Base-by-base conservation (phyloP, 2,888 invertebrate genomes). In the Coelopa pilipes region DNA sequence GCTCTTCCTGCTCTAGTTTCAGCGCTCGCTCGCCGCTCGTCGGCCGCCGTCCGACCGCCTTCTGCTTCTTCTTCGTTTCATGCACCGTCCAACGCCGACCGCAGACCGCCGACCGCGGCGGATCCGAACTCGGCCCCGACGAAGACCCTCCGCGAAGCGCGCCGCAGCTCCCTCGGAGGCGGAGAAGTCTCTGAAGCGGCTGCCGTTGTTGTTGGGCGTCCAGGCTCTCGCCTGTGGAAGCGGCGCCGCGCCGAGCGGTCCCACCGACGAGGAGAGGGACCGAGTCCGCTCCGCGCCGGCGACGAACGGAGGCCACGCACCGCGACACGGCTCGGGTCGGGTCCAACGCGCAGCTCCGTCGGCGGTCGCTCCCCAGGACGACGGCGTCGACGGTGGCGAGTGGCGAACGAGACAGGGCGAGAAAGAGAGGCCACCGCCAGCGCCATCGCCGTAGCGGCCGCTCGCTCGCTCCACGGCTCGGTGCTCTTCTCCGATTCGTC, bases 1-100 rank as follows among this genome's bases (percentile, higher is more conserved):
- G 87, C 87, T 87, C 87, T 87, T 82, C 78, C 81, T 86, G 87
- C 87, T 87, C 87, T 85, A 86, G 85, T 86, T 87, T 82, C 80
- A 78, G 81, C 81, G 79, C 79, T 78, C 75, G 80, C 55, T 63
- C 65, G 53, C 21, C 57, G 13, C n/a, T 34, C 34, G 34, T 34
- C 34, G 34, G 19, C 46, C 17, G 15, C n/a, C 47, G 1, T 2
- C 46, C 63, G 19, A 19, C 63, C 19, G 24, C 24, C 46, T 46
- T 9, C 34, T 60, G 9, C 34, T 24, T 46, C 3, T 63, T 34
- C 34, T 4, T 34, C 34, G 34, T 7, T 34, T 47, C 45, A 1
- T 46, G 47, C 45, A n/a, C 63, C 17, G 63, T 34, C 34, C 34
- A 34, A 34, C 19, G 5, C 9, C 12, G 57, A 19, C 57, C 57